Evolutionary conservation across 1,140 invertebrate species (phyloP), one percentile per base, ranked within the genome.

Genomic region (Drosophila kurseongensis): DNA sequence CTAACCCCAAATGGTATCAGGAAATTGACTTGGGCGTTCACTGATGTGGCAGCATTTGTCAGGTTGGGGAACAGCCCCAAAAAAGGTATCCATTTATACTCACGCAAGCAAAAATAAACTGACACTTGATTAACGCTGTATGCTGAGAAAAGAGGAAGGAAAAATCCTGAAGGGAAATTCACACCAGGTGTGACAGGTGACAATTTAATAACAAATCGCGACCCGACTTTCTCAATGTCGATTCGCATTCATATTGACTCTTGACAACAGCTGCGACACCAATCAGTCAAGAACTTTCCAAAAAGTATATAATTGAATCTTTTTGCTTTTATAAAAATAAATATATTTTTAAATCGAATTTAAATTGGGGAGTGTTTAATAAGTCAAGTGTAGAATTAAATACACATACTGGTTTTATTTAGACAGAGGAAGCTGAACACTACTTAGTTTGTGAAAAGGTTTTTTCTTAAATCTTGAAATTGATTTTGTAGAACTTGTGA

Each of bases 181-280:
- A 45, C 44, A 60, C 50, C 84, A 88, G 84, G 75, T 88, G 83
- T 65, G 57, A 42, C 40, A 66, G 69, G 71, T 80, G 59, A 65
- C 65, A 75, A 89, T 89, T 88, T 67, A 89, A 88, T 88, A 83
- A 80, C 12, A 52, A 36, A 29, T 65, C 59, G n/a, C 59, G 54
- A 27, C 16, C 65, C 45, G 32, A 32, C 23, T 12, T 36, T 23
- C 13, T 44, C 68, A 82, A 38, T 62, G 56, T 16, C 38, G 40
- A 42, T 57, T 73, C 67, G 63, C 47, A 86, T 78, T 81, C 81
- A 81, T 74, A 86, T 78, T 67, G 65, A 66, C 41, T 42, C 23
- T 27, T 41, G 42, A 36, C 14, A 52, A 16, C 73, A 76, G 48
- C 72, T 76, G 72, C 9, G 12, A 13, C 48, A 23, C 35, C 48